Evolutionary conservation across 2,113 vertebrate species (phyloP).

Genomic region (Galbula dea): DNA sequence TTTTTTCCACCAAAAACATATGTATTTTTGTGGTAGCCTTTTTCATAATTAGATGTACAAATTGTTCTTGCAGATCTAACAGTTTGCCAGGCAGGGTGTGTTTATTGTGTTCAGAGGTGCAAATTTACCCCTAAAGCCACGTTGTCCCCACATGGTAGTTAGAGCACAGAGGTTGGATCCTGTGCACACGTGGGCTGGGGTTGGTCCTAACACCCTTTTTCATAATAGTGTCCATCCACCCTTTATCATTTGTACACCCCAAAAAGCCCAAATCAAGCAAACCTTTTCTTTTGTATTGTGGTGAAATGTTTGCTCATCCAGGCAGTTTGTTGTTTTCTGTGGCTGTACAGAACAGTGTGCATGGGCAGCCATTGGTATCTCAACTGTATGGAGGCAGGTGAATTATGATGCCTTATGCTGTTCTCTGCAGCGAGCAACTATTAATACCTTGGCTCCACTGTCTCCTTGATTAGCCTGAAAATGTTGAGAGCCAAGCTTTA

Average conservation of each 20-base stretch:
- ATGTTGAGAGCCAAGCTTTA: slow-evolving; percentile 4
- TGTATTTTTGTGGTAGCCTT: neutral
- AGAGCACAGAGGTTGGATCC: neutral
- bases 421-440: neutral
- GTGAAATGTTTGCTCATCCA: neutral
- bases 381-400: neutral
- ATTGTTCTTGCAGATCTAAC: neutral
- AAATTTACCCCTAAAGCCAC: neutral
- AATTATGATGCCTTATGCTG: neutral
- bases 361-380: neutral
- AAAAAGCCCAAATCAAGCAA: neutral
- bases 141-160: neutral
- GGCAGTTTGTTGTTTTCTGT: neutral
- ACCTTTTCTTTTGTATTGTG: neutral
- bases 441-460: neutral
- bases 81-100: neutral
- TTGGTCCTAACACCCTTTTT: neutral
- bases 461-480: slow-evolving; percentile 1
- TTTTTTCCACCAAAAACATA: neutral
- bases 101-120: neutral
- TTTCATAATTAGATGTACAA: neutral
- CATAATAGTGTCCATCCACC: neutral
- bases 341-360: neutral
- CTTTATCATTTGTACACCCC: neutral
- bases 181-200: neutral